phyloP scores from a whole-genome alignment of 2,888 invertebrate genomes.

The Caenorhabditis sp. region DNA sequence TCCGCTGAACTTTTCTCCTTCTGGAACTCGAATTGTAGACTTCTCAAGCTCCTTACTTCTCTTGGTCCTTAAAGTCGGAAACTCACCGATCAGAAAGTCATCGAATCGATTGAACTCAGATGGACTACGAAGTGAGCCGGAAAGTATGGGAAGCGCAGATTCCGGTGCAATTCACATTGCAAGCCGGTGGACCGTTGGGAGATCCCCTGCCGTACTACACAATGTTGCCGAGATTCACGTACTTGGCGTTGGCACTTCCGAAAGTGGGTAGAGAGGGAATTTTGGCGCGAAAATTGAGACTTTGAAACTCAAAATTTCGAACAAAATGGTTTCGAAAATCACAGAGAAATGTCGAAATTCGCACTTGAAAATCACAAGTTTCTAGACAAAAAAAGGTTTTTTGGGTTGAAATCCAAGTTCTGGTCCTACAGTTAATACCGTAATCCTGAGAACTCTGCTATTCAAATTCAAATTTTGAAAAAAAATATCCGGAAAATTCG shows the following conservation, averaged over 20 bases:
- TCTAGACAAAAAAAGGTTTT: too few species aligned
- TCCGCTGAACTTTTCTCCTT: too few species aligned
- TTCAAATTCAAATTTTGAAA: too few species aligned
- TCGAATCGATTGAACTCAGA: conserved; percentile 36
- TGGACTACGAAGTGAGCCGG: conserved; percentile 93
- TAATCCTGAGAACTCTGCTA: too few species aligned
- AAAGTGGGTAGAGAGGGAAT: conserved; percentile 66
- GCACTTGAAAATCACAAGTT: too few species aligned
- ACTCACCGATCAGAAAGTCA: too few species aligned
- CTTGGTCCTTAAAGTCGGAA: not conserved
- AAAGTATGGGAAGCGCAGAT: conserved; percentile 97
- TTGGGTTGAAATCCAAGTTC: too few species aligned
- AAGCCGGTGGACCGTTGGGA: conserved; percentile 89
- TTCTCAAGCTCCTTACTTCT: not conserved
- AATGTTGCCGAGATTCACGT: conserved; percentile 80
- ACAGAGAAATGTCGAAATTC: too few species aligned
- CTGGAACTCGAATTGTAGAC: not conserved
- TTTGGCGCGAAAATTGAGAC: too few species aligned
- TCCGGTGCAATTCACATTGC: conserved; percentile 93
- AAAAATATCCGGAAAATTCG: too few species aligned
- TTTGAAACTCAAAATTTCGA: too few species aligned
- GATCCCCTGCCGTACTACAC: conserved; percentile 73
- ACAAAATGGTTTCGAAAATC: not conserved
- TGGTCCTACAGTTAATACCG: too few species aligned
- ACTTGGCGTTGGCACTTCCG: conserved; percentile 78